Evolutionary conservation across 2,888 invertebrate genomes (phyloP), one percentile per base, ranked within the genome.

Genomic region (Sarcophaga variegata): DNA sequence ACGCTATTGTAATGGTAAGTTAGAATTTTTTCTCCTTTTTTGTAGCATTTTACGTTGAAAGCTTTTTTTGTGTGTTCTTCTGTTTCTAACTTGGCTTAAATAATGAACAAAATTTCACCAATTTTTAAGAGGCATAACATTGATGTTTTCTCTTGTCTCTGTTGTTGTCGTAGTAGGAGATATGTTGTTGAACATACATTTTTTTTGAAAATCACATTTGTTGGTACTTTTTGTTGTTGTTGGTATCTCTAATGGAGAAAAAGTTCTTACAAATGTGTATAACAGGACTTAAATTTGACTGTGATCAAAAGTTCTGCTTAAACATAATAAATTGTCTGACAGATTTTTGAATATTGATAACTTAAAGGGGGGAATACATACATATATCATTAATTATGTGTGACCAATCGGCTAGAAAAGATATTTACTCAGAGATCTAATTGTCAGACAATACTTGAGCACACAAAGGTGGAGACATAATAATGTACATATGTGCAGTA

Each of bases 281-380:
- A 91, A 92, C 91, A 91, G 92, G 91, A 91, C 90, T 91, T 90
- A 90, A 92, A 92, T 91, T 92, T 76, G 71, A 91, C 90, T 89
- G 90, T 66, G 66, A 12, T 14, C 12, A 54, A 54, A 54, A 54
- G 54, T 90, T 91, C 90, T 90, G 90, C 90, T 91, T 91, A 92
- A 92, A 92, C 89, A 89, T 90, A 92, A 92, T 91, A 92, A 92
- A 91, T 92, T 91, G 91, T 89, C 88, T 85, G 81, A 20, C 8
- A 54, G 8, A 59, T 67, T 20, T 27, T 62, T 67, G 2, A 62
- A 49, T 37, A 72, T 78, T 78, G 83, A 78, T 78, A 78, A 83
- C 49, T 72, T 78, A 72, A 83, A 72, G 67, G 77, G 59, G 77
- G 64, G 47, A 5, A 49, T 11, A 22, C 22, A 22, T 22, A 22